Percentiles rank a stretch among this genome's conserved stretches.
phyloP scores from a whole-genome alignment of 1,140 invertebrate genomes.

The Polyergus mexicanus region DNA sequence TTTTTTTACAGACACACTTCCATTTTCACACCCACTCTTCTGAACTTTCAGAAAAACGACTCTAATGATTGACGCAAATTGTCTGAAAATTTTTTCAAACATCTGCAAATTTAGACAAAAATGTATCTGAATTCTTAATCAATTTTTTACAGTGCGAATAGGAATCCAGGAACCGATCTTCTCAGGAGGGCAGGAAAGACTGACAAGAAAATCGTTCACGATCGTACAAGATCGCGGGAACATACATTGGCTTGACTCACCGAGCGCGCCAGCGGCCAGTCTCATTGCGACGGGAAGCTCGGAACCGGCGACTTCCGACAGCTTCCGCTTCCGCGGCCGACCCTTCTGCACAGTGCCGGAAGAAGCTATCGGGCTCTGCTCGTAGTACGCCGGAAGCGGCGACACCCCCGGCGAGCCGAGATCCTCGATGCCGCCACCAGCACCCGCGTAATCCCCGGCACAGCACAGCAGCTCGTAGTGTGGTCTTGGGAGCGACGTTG shows the following conservation, averaged over 20 bases:
- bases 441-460: constrained; percentile 87
- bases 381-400: constrained; percentile 88
- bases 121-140: too few species aligned
- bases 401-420: constrained; percentile 87
- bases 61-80: too few species aligned
- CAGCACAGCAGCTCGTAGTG: constrained; percentile 90
- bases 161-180: not conserved
- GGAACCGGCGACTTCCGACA: constrained; percentile 87
- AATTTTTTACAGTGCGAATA: not conserved
- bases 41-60: too few species aligned
- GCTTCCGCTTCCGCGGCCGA: constrained; percentile 93
- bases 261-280: constrained; percentile 90
- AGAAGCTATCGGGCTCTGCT: constrained; percentile 85
- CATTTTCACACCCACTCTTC: too few species aligned
- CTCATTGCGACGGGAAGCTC: constrained; percentile 90
- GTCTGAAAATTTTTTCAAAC: too few species aligned
- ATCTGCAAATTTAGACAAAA: too few species aligned
- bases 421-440: constrained; percentile 88
- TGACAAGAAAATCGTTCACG: constrained; percentile 34
- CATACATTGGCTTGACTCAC: constrained; percentile 85
- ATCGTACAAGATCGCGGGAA: constrained; percentile 15
- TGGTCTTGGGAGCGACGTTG: constrained; percentile 85
- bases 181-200: not conserved
- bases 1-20: too few species aligned
- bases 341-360: constrained; percentile 91